phyloP scores from a whole-genome alignment of 2,888 invertebrate genomes.

The Spialia ferax region DNA sequence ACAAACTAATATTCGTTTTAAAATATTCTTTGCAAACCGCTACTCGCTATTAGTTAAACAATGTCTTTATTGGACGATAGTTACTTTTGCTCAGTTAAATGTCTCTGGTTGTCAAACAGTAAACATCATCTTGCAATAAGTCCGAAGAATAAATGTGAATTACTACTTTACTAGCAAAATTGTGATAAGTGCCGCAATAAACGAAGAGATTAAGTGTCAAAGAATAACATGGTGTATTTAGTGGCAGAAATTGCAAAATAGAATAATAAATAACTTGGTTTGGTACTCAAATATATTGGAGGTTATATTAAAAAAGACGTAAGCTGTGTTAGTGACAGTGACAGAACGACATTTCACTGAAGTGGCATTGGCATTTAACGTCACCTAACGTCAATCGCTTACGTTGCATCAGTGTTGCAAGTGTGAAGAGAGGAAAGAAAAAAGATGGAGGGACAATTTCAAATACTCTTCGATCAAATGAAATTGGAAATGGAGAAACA shows the following conservation, averaged over 20 bases:
- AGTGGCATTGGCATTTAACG: background rate
- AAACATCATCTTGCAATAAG: background rate
- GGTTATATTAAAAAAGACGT: too few relatives aligned
- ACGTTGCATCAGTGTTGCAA: background rate
- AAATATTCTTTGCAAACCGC: too few relatives aligned
- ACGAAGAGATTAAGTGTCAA: background rate
- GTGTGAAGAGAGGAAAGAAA: background rate
- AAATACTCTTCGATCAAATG: conserved; percentile 40
- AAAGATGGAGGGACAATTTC: conserved; percentile 3
- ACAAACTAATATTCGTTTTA: too few relatives aligned
- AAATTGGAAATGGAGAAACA: conserved; percentile 43
- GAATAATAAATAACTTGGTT: too few relatives aligned
- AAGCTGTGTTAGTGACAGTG: too few relatives aligned
- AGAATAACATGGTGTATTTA: too few relatives aligned
- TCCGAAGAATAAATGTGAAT: background rate
- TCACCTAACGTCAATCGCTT: background rate
- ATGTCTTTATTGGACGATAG: too few relatives aligned
- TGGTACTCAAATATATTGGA: too few relatives aligned
- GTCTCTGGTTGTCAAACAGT: background rate
- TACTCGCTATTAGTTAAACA: too few relatives aligned
- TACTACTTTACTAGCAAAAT: background rate
- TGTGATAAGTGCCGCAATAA: background rate
- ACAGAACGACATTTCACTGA: too few relatives aligned
- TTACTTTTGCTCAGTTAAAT: too few relatives aligned
- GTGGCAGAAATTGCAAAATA: too few relatives aligned